A percentile compares a stretch with the other conserved stretches of the same genome.
Conservation (phyloP, 2,797 vertebrate genomes). For the Eulemur albifrons region DNA sequence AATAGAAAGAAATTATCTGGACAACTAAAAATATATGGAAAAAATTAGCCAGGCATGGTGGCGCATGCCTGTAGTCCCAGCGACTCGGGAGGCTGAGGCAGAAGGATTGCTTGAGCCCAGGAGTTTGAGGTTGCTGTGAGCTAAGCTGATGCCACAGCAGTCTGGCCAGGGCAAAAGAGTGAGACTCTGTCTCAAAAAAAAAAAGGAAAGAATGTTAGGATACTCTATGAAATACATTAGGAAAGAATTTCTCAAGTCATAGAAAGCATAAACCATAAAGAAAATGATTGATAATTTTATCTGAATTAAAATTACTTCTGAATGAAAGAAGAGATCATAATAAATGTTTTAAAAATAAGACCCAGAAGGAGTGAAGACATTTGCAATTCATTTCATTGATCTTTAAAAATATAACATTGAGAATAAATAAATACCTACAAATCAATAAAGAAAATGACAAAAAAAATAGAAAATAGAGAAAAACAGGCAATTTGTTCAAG, state of each 20-base stretch:
- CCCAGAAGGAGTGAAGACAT: background rate
- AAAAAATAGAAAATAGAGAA: background rate
- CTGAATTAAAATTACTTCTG: conserved; percentile 11
- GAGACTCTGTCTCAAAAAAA: no score
- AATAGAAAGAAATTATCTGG: no score
- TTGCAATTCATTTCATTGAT: background rate
- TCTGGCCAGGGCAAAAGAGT: no score
- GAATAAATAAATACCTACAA: background rate
- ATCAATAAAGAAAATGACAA: background rate
- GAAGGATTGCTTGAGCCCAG: no score
- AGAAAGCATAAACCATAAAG: background rate
- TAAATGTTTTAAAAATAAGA: conserved; percentile 28
- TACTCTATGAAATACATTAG: background rate
- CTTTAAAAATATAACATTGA: background rate
- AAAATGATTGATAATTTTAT: background rate
- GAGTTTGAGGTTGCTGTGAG: no score
- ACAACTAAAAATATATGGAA: no score
- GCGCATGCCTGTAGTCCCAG: no score
- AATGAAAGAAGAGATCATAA: background rate
- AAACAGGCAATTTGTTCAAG: background rate
- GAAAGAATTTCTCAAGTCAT: background rate
- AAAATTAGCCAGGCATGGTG: no score
- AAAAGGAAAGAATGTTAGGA: background rate
- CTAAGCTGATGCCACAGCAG: no score
- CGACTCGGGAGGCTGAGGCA: no score